Evolutionary conservation across 2,113 vertebrate genomes (phyloP), one percentile per base, ranked within the genome.

Genomic region (Artemisiospiza belli): DNA sequence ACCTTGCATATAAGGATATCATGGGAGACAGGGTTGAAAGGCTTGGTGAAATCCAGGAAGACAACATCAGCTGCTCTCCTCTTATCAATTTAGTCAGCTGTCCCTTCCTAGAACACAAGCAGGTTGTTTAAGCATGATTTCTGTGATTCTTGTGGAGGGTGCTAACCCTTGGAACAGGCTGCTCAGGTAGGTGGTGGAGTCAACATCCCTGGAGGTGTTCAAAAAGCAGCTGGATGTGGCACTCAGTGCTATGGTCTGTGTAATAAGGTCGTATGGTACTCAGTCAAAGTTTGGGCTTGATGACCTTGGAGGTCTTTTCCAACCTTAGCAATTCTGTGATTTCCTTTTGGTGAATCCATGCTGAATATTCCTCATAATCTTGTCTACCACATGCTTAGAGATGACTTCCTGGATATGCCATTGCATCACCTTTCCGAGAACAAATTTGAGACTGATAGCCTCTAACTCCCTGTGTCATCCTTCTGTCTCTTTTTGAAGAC

Each of bases 21-120:
- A 12, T 19, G 23, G 46, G 5, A 54, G 12, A 54, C 5, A 24
- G 5, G 5, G 15, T 24, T 46, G 19, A n/a, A 46, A 54, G 28
- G 2, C 18, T 41, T 70, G 39, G 10, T 55, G 74, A 63, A 69
- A 79, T 70, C 30, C 39, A 47, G 39, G 20, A 24, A 79, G n/a
- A 47, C 28, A 69, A 33, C 10, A n/a, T 2, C 0, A 0, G 11
- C 15, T 62, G 19, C 12, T 77, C 12, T 46, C 27, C 15, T 69
- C 39, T 87, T 46, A 39, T 14, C 15, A 30, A 8, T 78, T 54
- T 30, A 47, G 15, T 46, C 19, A 70, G 11, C 4, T n/a, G 6
- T 46, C 6, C 15, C 10, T 47, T 39, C 16, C 15, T 41, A n/a
- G 28, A 70, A 24, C 2, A 9, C n/a, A 39, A 30, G 19, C 23